A percentile compares a stretch with the other conserved stretches of the same genome.
Evolutionary conservation across 2,113 vertebrate species (phyloP).

Genomic region (Grus americana): DNA sequence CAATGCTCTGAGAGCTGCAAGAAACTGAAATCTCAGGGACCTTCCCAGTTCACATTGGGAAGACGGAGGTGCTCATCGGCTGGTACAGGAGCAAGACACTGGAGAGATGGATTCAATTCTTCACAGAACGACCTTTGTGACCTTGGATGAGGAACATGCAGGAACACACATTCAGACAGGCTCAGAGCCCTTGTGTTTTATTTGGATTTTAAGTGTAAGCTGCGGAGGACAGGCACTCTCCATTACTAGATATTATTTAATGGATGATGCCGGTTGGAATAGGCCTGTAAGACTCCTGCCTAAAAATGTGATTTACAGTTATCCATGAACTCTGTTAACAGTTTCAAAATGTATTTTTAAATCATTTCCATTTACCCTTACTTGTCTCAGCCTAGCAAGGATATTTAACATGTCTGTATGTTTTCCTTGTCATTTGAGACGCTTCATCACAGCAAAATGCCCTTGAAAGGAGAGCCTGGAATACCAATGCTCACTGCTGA

Average conservation of each 20-base stretch:
- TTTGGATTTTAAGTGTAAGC: background rate
- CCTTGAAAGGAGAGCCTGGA: slow-evolving; percentile 59
- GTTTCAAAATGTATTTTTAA: slow-evolving; percentile 27
- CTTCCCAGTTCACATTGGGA: background rate
- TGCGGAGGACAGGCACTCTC: background rate
- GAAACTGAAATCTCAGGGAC: background rate
- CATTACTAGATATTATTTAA: background rate
- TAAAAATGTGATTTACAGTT: slow-evolving; percentile 12
- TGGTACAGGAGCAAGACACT: background rate
- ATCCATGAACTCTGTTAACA: background rate
- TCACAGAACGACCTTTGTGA: background rate
- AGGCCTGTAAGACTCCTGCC: background rate
- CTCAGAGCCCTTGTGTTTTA: background rate
- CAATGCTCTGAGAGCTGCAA: background rate
- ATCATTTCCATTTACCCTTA: background rate
- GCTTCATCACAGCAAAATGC: slow-evolving; percentile 19
- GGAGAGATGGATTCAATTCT: background rate
- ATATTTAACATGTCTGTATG: slow-evolving; percentile 13
- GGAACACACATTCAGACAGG: background rate
- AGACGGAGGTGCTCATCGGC: background rate
- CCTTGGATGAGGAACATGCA: background rate
- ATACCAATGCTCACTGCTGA: slow-evolving; percentile 25
- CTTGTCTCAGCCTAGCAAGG: background rate
- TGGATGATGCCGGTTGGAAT: background rate
- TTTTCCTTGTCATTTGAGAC: slow-evolving; percentile 47